Percentiles rank a stretch among this genome's conserved stretches.
Conservation (phyloP, 2,113 vertebrate species). For the Bungarus multicinctus region DNA sequence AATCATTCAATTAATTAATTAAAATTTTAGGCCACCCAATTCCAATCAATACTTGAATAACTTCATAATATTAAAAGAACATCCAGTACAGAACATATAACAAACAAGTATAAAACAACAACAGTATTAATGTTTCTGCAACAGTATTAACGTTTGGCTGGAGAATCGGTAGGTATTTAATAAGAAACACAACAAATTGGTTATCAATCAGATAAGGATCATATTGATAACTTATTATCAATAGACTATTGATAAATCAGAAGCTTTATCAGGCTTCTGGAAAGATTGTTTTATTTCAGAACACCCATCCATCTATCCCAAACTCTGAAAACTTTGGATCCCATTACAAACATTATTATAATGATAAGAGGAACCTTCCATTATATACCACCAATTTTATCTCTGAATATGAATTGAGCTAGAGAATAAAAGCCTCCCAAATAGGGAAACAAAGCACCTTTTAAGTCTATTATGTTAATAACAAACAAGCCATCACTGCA, state of each 20-base stretch:
- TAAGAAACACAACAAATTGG: neutral
- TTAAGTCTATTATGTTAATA: slow-evolving; percentile 22
- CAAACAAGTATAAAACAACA: neutral
- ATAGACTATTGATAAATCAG: neutral
- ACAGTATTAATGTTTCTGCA: neutral
- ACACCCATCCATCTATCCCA: neutral
- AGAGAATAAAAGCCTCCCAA: slow-evolving; percentile 4
- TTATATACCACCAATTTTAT: neutral
- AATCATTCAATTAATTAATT: neutral
- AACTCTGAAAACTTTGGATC: neutral
- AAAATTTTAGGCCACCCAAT: neutral
- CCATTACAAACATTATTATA: neutral
- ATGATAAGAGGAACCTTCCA: neutral
- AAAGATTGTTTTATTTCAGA: neutral
- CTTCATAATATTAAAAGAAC: neutral
- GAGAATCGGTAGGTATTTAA: neutral
- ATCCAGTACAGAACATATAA: neutral
- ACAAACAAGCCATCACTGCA: slow-evolving; percentile 36
- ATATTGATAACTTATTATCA: neutral
- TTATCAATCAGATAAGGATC: neutral
- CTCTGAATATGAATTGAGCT: neutral
- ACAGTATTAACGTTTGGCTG: neutral
- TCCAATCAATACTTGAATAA: neutral
- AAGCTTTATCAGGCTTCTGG: neutral
- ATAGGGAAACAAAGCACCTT: neutral